Evolutionary conservation across 2,113 vertebrate species (phyloP), one percentile per base, ranked within the genome.

Genomic region (Aphyosemion australe): DNA sequence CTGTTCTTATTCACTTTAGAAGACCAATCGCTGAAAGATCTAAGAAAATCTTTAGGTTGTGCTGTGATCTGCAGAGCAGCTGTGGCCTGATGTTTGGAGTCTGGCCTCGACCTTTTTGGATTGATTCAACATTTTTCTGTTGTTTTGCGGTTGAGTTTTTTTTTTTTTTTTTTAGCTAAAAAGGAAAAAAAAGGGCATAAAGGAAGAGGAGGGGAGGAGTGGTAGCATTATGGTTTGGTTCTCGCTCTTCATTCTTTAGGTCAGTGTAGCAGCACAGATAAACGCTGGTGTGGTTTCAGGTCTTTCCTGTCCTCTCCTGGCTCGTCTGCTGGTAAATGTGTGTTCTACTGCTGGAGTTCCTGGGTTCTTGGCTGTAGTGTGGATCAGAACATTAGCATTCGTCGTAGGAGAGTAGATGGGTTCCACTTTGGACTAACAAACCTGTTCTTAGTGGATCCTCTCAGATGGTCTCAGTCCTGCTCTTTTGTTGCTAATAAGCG

Each of bases 331-430:
- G 26, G 26, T 26, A 5, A 26, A 26, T 37, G 34, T 37, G 34
- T 37, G 34, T 37, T 37, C 6, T 7, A 37, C 7, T 5, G 34
- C 7, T 37, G 83, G 84, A 78, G 26, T 26, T 26, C 26, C 26
- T 26, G 71, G 83, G 83, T 47, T 78, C 80, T 88, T 91, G 90
- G 88, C 89, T 83, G 69, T 63, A 34, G 76, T 50, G 70, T 37
- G 6, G 34, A 37, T 8, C 34, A 8, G 9, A 41, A 31, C 87
- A 92, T 93, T 93, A 89, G 86, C 87, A 91, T 92, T 88, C 89
- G 41, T 32, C 70, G 59, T n/a, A n/a, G n/a, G n/a, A n/a, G n/a
- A n/a, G n/a, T 61, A 34, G 74, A 72, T 51, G 32, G 73, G 78
- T 78, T 26, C 26, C 26, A 26, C 26, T 26, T 89, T 75, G 68